Evolutionary conservation across 1,140 invertebrate genomes (phyloP).

Genomic region (Atopsyche davidsoni): DNA sequence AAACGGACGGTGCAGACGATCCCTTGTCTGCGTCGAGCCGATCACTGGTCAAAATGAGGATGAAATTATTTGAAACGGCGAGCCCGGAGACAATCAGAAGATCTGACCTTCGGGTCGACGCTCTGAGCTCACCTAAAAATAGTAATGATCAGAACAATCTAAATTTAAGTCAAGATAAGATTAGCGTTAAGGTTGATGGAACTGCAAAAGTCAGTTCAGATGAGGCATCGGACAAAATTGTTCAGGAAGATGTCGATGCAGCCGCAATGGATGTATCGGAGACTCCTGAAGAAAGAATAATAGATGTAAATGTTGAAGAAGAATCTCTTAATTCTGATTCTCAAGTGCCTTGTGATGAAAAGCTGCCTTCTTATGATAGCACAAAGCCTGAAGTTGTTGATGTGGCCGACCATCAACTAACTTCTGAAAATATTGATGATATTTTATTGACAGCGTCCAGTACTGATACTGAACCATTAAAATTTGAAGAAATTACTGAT

Average conservation of each 20-base stretch:
- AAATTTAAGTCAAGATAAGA: constrained; percentile 17
- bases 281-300: no score
- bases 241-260: background rate
- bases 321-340: constrained; percentile 21
- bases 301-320: background rate
- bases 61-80: constrained; percentile 25
- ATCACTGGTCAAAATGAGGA: constrained; percentile 27
- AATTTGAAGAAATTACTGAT: no score
- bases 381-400: constrained; percentile 12
- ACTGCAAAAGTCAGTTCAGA: background rate
- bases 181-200: constrained; percentile 11
- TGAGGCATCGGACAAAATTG: no score
- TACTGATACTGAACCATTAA: no score
- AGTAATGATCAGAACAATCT: constrained; percentile 17
- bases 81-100: constrained; percentile 9
- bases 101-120: constrained; percentile 1
- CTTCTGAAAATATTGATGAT: no score
- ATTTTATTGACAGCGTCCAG: no score
- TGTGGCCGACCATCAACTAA: no score
- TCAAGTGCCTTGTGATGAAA: constrained; percentile 23
- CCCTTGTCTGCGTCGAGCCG: constrained; percentile 7
- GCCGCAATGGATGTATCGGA: no score
- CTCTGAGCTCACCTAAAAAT: constrained; percentile 9
- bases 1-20: background rate
- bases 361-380: constrained; percentile 20